A percentile compares a stretch with the other conserved stretches of the same genome.
phyloP scores from a whole-genome alignment of 2,113 vertebrate species.

The Pelusios castaneus region DNA sequence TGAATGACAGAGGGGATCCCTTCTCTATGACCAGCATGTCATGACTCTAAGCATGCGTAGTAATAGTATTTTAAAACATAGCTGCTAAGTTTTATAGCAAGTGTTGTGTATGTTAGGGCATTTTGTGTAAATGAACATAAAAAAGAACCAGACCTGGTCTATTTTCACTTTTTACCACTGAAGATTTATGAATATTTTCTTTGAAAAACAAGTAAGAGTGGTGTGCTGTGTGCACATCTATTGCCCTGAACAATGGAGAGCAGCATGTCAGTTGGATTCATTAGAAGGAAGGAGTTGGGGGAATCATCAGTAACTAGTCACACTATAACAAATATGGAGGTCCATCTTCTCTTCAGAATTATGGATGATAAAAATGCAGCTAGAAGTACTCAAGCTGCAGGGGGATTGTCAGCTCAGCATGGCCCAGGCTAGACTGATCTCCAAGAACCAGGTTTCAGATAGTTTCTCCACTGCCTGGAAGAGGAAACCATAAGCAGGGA shows the following conservation, averaged over 20 bases:
- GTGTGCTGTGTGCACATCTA: neutral
- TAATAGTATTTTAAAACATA: neutral
- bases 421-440: neutral
- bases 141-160: neutral
- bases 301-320: neutral
- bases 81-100: neutral
- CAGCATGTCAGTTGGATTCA: neutral
- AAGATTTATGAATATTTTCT: neutral
- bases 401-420: neutral
- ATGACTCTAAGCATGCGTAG: neutral
- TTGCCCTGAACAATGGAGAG: neutral
- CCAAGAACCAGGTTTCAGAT: neutral
- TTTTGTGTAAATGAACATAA: neutral
- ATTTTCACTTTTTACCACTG: neutral
- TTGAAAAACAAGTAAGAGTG: neutral
- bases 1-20: neutral
- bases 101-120: neutral
- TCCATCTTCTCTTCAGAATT: neutral
- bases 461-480: neutral
- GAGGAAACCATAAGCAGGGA: rapidly evolving
- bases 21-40: neutral
- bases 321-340: neutral
- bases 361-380: neutral
- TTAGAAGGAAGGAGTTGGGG: neutral
- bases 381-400: neutral